Conservation (phyloP, 2,113 vertebrate genomes). For the Paramormyrops kingsleyae region DNA sequence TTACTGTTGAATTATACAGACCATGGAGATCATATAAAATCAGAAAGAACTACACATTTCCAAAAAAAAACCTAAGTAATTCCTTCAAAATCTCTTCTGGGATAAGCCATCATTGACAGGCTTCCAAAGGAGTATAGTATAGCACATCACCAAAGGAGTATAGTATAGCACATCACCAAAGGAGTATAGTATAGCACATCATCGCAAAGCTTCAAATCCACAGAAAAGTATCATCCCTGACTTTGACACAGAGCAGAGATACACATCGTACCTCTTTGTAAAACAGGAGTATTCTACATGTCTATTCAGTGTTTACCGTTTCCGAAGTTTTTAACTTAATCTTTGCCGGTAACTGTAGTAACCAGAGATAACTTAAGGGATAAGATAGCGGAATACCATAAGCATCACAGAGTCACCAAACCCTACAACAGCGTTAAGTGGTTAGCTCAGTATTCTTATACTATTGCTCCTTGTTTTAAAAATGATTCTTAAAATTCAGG, state of each 20-base stretch:
- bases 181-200: slow-evolving; percentile 40
- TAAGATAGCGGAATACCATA: background rate
- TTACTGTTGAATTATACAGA: background rate
- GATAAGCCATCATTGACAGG: slow-evolving; percentile 50
- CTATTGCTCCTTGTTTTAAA: background rate
- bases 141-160: slow-evolving; percentile 42
- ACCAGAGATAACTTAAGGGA: background rate
- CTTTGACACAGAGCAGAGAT: background rate
- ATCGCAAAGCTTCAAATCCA: slow-evolving; percentile 55
- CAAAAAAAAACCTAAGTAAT: slow-evolving; percentile 43
- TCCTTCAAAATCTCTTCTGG: slow-evolving; percentile 55
- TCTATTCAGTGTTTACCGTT: background rate
- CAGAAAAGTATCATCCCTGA: background rate
- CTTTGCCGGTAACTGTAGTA: background rate
- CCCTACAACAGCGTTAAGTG: background rate
- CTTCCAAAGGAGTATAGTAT: slow-evolving; percentile 33
- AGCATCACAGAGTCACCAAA: background rate
- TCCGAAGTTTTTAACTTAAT: background rate
- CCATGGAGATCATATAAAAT: background rate
- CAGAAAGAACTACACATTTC: background rate
- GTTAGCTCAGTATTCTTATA: background rate
- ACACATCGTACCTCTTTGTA: background rate
- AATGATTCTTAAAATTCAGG: background rate
- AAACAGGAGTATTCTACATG: background rate
- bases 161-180: slow-evolving; percentile 46